Percentiles rank a stretch among this genome's conserved stretches.
These are phyloP conservation scores for Pycnomerus fuliginosus DNA, from an alignment of 2,888 invertebrate genomes.

Conservation along the genomic window DNA sequence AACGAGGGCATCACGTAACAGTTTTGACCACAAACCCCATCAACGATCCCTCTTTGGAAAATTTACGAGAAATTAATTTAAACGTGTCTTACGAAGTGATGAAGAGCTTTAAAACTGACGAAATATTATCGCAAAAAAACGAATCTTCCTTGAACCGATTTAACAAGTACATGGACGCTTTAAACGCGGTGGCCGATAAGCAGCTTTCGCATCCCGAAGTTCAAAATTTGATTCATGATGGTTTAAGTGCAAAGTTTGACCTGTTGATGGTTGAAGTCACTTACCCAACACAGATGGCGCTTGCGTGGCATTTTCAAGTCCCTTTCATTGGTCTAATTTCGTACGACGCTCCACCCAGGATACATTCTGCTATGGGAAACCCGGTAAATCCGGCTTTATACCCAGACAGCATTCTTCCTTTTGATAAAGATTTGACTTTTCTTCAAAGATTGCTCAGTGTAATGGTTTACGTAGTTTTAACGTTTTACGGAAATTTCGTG, in stretches of 20 bases:
- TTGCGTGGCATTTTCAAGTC: slow-evolving; percentile 42
- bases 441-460: slow-evolving; percentile 32
- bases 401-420: slow-evolving; percentile 39
- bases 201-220: slow-evolving; percentile 37
- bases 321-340: slow-evolving; percentile 46
- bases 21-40: slow-evolving; percentile 42
- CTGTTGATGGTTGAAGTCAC: slow-evolving; percentile 43
- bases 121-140: slow-evolving; percentile 14
- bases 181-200: slow-evolving; percentile 23
- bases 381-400: slow-evolving; percentile 43
- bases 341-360: slow-evolving; percentile 36
- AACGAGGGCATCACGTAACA: slow-evolving; percentile 44
- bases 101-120: slow-evolving; percentile 25
- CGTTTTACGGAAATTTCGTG: slow-evolving; percentile 4
- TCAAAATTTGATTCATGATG: slow-evolving; percentile 39
- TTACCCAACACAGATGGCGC: slow-evolving; percentile 36
- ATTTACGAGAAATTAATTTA: slow-evolving; percentile 33
- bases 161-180: slow-evolving; percentile 18
- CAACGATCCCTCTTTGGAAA: slow-evolving; percentile 23
- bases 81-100: slow-evolving; percentile 38
- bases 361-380: slow-evolving; percentile 43
- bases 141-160: slow-evolving; percentile 25
- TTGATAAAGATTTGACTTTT: slow-evolving; percentile 35
- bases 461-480: not conserved
- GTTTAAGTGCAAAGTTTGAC: slow-evolving; percentile 41